Base-by-base conservation (phyloP, 2,888 invertebrate genomes). In the Orchesellides sinensis region DNA sequence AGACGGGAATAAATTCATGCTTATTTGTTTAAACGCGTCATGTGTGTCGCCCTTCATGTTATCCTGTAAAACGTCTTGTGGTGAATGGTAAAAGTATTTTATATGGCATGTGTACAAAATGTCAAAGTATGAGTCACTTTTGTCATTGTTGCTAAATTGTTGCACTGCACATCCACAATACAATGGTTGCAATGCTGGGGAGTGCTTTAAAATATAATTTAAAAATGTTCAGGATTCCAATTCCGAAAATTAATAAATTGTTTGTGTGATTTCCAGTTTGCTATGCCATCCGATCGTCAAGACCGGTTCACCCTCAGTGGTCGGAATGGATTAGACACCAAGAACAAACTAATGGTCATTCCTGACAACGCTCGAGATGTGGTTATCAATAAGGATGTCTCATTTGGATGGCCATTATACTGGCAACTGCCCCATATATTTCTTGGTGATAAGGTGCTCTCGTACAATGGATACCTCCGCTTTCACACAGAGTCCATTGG, bases 381-480 rank as follows among this genome's bases (percentile, higher is more conserved):
- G 19, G 91, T 91, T 4, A 90, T 93, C 23, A 91, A 92, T 0
- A 90, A 91, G 14, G 92, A 91, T 85, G 90, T 91, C 77, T 91
- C 92, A 72, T 90, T 92, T 89, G 92, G 92, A 90, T 93, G 89
- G 89, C 96, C 96, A 0, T 91, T 96, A 23, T 97, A 96, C 90
- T 95, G 96, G 94, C 93, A 93, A 88, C 91, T 99, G 17, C 96
- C 97, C 0, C 91, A 92, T 10, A 92, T 93, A 72, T 96, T 98
- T 90, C 92, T 95, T 14, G 97, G 96, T 0, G 99, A 99, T 90
- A 92, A 92, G 90, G 94, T 96, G 17, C 92, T 95, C 84, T 97
- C 98, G 23, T 99, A 99, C 90, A 97, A 97, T 27, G 98, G 98
- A 3, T 93, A 93, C 85, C 91, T 99, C 63, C 92, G 94, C 85